Evolutionary conservation across 2,113 vertebrate species (phyloP).

Genomic region (Psilopsiagon aurifrons): DNA sequence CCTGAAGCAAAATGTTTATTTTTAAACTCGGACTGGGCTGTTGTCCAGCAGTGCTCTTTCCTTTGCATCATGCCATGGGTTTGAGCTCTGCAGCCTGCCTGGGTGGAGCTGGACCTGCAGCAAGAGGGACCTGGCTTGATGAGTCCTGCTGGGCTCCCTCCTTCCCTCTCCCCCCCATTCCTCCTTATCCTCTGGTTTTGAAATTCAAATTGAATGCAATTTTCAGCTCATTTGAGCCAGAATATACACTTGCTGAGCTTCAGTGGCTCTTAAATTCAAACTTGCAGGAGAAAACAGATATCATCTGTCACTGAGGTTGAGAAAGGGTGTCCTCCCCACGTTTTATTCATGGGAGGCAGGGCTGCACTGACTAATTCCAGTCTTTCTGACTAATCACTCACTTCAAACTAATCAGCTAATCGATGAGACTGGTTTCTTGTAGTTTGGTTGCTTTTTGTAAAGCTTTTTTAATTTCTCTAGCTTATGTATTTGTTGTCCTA

Average conservation of each 20-base stretch:
- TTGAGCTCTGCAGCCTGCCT: constrained; percentile 54
- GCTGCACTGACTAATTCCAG: constrained; percentile 73
- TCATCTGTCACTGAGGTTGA: constrained; percentile 80
- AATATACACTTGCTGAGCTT: constrained; percentile 86
- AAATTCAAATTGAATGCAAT: constrained; percentile 90
- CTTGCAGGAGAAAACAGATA: constrained; percentile 83
- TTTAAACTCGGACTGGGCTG: constrained; percentile 79
- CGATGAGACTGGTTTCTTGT: constrained; percentile 62
- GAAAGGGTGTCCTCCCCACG: constrained; percentile 60
- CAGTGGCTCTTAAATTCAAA: constrained; percentile 85
- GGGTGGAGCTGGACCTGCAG: constrained; percentile 66
- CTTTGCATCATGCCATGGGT: constrained; percentile 56
- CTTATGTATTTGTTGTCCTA: constrained; percentile 54
- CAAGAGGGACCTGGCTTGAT: constrained; percentile 57
- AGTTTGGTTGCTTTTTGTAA: constrained; percentile 15
- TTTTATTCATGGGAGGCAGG: constrained; percentile 72
- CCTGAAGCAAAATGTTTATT: constrained; percentile 80
- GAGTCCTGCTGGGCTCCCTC: constrained; percentile 39
- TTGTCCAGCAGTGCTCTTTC: constrained; percentile 75
- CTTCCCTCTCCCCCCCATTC: background rate
- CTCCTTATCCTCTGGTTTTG: constrained; percentile 74
- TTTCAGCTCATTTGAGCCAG: constrained; percentile 89
- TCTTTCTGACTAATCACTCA: constrained; percentile 73
- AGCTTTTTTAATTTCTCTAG: background rate
- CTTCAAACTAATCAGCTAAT: constrained; percentile 77